Evolutionary conservation across 2,888 invertebrate genomes (phyloP).

Genomic region (Orthosia incerta): DNA sequence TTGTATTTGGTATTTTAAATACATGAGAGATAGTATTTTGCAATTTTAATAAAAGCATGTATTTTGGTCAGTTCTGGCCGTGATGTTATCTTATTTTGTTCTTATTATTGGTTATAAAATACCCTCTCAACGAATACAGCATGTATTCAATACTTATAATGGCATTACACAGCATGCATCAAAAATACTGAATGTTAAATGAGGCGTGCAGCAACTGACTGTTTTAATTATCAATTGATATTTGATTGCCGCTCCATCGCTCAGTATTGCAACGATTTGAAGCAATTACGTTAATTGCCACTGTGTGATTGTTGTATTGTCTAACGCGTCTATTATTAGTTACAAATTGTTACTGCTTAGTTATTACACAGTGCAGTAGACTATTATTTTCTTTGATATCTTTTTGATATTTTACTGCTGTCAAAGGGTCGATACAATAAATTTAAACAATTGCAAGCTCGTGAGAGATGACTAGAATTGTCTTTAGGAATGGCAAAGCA

Average conservation of each 20-base stretch:
- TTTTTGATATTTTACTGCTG: background rate
- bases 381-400: background rate
- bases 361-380: background rate
- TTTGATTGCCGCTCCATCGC: constrained; percentile 9
- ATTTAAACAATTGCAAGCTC: background rate
- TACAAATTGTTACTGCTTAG: background rate
- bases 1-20: too few relatives aligned
- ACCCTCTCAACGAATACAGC: background rate
- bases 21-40: too few relatives aligned
- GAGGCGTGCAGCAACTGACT: background rate
- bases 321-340: constrained; percentile 6
- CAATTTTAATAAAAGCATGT: too few relatives aligned
- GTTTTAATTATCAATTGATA: constrained; percentile 28
- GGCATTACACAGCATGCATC: background rate
- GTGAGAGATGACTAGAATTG: too few relatives aligned
- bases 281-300: constrained; percentile 33
- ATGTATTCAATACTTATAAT: background rate
- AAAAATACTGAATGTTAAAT: constrained; percentile 1
- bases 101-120: background rate
- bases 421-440: background rate
- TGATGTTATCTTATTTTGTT: too few relatives aligned
- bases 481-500: too few relatives aligned
- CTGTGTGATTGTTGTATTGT: constrained; percentile 24
- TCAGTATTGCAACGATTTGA: constrained; percentile 14
- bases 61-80: too few relatives aligned